Evolutionary conservation across 2,797 vertebrate genomes (phyloP).

Genomic region (Platalea minor): DNA sequence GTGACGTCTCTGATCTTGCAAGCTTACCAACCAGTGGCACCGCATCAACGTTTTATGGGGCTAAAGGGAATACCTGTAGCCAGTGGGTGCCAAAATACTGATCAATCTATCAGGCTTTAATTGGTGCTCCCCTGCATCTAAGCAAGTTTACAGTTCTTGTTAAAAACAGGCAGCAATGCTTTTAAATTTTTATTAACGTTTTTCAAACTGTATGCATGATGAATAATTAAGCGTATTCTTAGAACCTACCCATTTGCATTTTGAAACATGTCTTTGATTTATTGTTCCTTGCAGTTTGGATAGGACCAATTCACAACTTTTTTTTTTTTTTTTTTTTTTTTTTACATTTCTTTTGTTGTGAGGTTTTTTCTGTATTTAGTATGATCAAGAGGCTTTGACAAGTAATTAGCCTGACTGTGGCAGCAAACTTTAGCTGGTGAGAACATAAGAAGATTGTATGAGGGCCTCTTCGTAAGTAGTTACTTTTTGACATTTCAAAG

Average conservation of each 20-base stretch:
- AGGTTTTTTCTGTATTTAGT: constrained; percentile 1
- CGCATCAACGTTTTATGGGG: fast-evolving
- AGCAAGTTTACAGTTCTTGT: not conserved
- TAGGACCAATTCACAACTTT: not conserved
- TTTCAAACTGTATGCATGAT: not conserved
- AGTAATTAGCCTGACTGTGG: constrained; percentile 47
- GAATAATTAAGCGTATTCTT: constrained; percentile 33
- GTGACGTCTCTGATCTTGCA: not conserved
- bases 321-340: not conserved
- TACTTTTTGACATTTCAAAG: constrained; percentile 53
- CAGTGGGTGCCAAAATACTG: not conserved
- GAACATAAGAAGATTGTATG: not conserved
- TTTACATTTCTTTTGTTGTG: constrained; percentile 2
- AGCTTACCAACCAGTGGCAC: not conserved
- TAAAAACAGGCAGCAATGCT: not conserved
- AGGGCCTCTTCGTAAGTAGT: not conserved
- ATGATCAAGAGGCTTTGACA: constrained; percentile 61
- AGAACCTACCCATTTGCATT: constrained; percentile 21
- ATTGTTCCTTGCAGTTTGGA: constrained; percentile 25
- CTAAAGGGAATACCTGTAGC: not conserved
- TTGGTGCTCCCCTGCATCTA: not conserved
- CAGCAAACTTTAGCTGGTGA: constrained; percentile 15
- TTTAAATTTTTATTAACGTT: not conserved
- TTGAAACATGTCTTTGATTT: constrained; percentile 51
- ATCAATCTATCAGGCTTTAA: not conserved